Evolutionary conservation across 2,113 vertebrate genomes (phyloP), one percentile per base, ranked within the genome.

Genomic region (Aspiorhynchus laticeps): DNA sequence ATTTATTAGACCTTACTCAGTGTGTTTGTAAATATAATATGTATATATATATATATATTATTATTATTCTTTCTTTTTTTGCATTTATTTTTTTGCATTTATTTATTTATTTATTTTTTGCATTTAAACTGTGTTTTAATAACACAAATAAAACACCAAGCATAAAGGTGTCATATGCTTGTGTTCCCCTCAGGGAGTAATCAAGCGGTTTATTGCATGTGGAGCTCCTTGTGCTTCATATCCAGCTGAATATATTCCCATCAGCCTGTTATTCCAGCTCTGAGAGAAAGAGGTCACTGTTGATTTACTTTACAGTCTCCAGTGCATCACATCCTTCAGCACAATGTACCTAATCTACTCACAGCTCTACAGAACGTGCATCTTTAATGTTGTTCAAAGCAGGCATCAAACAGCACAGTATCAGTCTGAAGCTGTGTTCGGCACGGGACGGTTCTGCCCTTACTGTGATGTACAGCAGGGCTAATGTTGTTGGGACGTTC

Each of bases 271-370:
- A 90, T 95, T 94, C 93, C 65, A n/a, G 31, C 83, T 85, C 63
- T 26, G 84, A 91, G 88, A 95, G 92, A 95, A 91, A 95, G 95
- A 95, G 94, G 95, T 95, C 95, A 93, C 93, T 96, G 91, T 95
- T 95, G 95, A 92, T 93, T 95, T 94, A 95, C 84, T 90, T 91
- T 92, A 92, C 48, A 69, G 24, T 33, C 59, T 90, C 88, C n/a
- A 83, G 88, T 90, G 91, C 90, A 87, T 87, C 36, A 14, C 24
- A 7, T 61, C 33, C 21, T 41, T 63, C 19, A n/a, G 7, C 17
- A 11, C 17, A 53, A 21, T 36, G 59, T 9, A 63, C 7, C 51
- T 19, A 41, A 80, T 61, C 53, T 12, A 17, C 36, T 26, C 78
- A 63, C 24, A 41, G 53, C 15, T 17, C n/a, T 78, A 19, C 15